Percentiles rank a stretch among this genome's conserved stretches.
Conservation (phyloP, 1,140 invertebrate species). For the Nephotettix cincticeps region DNA sequence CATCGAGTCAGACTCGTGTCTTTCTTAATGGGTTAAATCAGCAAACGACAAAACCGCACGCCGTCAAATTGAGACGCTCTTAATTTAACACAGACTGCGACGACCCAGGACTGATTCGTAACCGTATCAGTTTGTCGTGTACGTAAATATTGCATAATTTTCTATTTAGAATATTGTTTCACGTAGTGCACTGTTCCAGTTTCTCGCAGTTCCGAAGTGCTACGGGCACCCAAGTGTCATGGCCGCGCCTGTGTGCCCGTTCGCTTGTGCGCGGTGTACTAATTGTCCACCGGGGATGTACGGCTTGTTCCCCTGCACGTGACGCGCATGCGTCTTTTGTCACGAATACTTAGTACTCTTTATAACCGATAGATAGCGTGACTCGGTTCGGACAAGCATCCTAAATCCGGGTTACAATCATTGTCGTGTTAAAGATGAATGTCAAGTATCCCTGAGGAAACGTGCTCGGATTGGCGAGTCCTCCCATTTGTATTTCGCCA, state of each 20-base stretch:
- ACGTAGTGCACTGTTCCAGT: too few species aligned
- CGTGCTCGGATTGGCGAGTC: neutral
- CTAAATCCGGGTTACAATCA: neutral
- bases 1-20: too few species aligned
- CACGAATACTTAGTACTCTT: conserved; percentile 2
- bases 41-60: too few species aligned
- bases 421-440: neutral
- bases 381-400: neutral
- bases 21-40: too few species aligned
- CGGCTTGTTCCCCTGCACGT: neutral
- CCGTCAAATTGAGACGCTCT: too few species aligned
- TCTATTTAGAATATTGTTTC: too few species aligned
- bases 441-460: neutral
- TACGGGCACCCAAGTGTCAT: neutral
- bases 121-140: too few species aligned
- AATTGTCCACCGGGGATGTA: neutral
- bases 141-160: too few species aligned
- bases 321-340: neutral
- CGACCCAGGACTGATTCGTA: too few species aligned
- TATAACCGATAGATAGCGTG: conserved; percentile 12
- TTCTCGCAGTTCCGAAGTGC: too few species aligned
- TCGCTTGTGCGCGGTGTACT: neutral
- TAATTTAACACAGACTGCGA: too few species aligned
- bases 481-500: neutral
- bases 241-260: neutral